Conservation (phyloP, 2,888 invertebrate genomes). For the Pachymerium ferrugineum region DNA sequence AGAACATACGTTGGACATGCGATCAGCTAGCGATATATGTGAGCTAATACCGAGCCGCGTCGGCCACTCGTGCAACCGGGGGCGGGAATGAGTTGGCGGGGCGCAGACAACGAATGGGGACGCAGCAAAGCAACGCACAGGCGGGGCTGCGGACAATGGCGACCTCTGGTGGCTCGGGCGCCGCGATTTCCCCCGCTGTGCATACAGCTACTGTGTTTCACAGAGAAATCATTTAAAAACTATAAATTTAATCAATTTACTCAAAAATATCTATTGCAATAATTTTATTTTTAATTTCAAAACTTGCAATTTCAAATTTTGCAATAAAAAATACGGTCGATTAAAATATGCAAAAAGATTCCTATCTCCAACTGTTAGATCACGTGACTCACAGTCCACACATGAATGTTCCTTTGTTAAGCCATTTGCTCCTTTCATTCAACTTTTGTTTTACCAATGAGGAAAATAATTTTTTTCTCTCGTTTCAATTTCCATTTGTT, state of each 20-base stretch:
- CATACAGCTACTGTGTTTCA: neutral
- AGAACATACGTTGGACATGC: neutral
- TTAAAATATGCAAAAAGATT: neutral
- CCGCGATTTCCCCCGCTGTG: slow-evolving; percentile 13
- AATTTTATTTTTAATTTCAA: no score
- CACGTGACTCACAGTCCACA: neutral
- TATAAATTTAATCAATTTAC: neutral
- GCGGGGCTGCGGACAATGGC: neutral
- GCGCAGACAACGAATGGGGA: neutral
- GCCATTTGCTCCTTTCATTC: slow-evolving; percentile 13
- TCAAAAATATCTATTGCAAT: neutral
- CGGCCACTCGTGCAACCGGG: neutral
- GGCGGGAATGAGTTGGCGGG: slow-evolving; percentile 13
- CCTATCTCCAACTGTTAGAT: neutral
- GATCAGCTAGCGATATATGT: neutral
- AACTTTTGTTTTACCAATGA: slow-evolving; percentile 6
- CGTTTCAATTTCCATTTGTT: neutral
- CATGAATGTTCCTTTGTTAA: neutral
- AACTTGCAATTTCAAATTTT: neutral
- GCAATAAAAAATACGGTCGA: neutral
- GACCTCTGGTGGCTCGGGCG: slow-evolving; percentile 13
- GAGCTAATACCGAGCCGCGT: slow-evolving; percentile 3
- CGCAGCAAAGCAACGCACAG: neutral
- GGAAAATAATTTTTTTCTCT: neutral
- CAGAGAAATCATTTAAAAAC: neutral